Base-by-base conservation (phyloP, 2,113 vertebrate species). In the Glaucidium brasilianum region DNA sequence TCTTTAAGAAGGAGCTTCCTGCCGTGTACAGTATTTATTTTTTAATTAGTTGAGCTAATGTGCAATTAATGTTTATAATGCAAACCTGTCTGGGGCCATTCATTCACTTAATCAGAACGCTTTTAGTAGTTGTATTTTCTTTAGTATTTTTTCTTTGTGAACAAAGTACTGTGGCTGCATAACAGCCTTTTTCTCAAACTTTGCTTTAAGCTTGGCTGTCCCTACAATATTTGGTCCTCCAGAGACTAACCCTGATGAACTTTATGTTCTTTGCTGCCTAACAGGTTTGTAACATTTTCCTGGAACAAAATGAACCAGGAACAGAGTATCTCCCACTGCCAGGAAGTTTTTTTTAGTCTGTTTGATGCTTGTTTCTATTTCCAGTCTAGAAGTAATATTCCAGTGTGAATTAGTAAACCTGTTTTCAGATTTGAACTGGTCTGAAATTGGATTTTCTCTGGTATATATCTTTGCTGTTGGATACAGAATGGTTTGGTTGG, bases 21-120 rank as follows among this genome's bases (percentile, higher is more conserved):
- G 85, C 94, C 0, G 21, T 45, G 63, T 90, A 79, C 74, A 63
- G 74, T 80, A 90, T 94, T 97, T 94, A 94, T 96, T 94, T 91
- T 96, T 95, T 94, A 96, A 96, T 95, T 90, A 96, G 85, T 85
- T 90, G 90, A 96, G 75, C 64, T 96, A 96, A 96, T 72, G 53
- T 90, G 78, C 95, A 95, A 83, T 95, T 95, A 96, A 94, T 92
- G 95, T 95, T 93, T 96, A 78, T 92, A 96, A 94, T 84, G 78
- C 92, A 95, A 68, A 90, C 50, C 53, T 85, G 39, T 83, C 86
- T 94, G 86, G 78, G 74, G 77, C 86, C 82, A 80, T 95, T 81
- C 78, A 64, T 91, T 91, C 82, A 63, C 80, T 95, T 94, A 92
- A 95, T 95, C 74, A 93, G 63, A 90, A 53, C 0, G 0, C 72